A percentile compares a stretch with the other conserved stretches of the same genome.
phyloP scores from a whole-genome alignment of 2,888 invertebrate genomes.

The Cheilosia vernalis region DNA sequence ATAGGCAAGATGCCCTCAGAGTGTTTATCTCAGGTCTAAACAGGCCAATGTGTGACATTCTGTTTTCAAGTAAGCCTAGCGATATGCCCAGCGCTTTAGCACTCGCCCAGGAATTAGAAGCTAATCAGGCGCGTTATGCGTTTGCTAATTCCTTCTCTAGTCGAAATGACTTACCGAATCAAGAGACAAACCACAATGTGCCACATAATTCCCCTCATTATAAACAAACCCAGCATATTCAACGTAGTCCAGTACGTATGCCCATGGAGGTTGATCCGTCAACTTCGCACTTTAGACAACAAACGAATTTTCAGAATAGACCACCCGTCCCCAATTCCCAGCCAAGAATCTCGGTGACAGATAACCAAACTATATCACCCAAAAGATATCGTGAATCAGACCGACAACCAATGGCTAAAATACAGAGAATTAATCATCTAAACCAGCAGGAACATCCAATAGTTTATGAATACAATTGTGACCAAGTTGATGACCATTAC shows the following conservation, averaged over 20 bases:
- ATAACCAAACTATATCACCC: background rate
- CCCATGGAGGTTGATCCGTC: constrained; percentile 8
- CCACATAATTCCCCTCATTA: background rate
- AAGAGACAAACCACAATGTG: too few relatives aligned
- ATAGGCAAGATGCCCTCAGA: background rate
- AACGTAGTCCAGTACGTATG: too few relatives aligned
- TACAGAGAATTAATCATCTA: constrained; percentile 18
- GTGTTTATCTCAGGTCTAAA: too few relatives aligned
- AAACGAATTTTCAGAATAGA: background rate
- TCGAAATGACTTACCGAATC: background rate
- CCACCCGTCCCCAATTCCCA: background rate
- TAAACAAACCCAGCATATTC: background rate
- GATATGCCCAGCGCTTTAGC: too few relatives aligned
- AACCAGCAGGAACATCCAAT: constrained; percentile 2
- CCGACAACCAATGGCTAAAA: constrained; percentile 1
- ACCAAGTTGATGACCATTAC: background rate
- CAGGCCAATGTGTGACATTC: too few relatives aligned
- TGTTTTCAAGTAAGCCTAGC: background rate
- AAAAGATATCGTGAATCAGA: background rate
- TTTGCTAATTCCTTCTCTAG: background rate
- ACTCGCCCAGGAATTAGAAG: background rate
- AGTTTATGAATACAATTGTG: background rate
- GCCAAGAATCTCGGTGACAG: background rate
- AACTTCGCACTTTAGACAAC: background rate
- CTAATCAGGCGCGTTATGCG: background rate